These are phyloP conservation scores for Monochamus alternatus DNA, from an alignment of 2,888 invertebrate species.

Conservation along the genomic window DNA sequence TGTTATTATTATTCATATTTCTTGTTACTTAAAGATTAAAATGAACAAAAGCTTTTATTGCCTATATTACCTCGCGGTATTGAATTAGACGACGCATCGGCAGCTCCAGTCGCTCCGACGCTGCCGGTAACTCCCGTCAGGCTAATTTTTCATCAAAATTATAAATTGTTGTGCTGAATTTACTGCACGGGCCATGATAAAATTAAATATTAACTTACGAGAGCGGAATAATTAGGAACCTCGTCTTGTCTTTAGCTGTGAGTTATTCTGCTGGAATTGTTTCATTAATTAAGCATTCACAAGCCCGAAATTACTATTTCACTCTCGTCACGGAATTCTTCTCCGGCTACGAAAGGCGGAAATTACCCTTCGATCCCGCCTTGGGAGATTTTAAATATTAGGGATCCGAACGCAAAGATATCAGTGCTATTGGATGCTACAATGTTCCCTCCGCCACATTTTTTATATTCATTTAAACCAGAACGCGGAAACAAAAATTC, in stretches of 20 bases:
- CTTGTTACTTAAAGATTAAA: no score
- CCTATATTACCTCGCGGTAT: no score
- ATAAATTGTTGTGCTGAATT: conserved; percentile 66
- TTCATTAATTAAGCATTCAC: conserved; percentile 66
- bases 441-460: no score
- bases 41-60: no score
- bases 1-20: no score
- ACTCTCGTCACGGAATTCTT: conserved; percentile 16
- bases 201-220: conserved; percentile 67
- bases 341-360: conserved; percentile 3
- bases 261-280: conserved; percentile 65
- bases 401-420: background rate
- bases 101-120: conserved; percentile 20
- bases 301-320: conserved; percentile 53
- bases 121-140: conserved; percentile 54
- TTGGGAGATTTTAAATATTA: background rate
- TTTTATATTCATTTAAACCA: no score
- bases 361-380: conserved; percentile 7
- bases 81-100: background rate
- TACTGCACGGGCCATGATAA: conserved; percentile 63
- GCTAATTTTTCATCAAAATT: conserved; percentile 66
- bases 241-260: conserved; percentile 58
- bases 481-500: no score
- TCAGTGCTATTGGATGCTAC: background rate
- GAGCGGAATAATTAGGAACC: conserved; percentile 65